Evolutionary conservation across 1,140 invertebrate genomes (phyloP), one percentile per base, ranked within the genome.

Genomic region (Aphaenogaster ashmeadi): DNA sequence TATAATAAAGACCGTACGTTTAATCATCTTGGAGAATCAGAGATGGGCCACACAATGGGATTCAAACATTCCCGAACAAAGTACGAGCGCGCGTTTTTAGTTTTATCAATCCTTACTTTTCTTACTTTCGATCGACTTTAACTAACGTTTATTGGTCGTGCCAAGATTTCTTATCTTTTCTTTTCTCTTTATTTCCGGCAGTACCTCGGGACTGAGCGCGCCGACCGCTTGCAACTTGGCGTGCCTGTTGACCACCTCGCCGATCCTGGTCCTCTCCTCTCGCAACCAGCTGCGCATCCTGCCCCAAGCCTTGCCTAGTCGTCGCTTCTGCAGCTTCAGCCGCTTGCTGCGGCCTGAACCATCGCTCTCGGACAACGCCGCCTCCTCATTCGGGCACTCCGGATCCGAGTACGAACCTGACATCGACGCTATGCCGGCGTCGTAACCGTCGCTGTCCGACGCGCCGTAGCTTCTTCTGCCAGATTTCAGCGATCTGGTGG

Each of bases 271-370:
- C 18, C 93, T 93, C 87, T 96, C 96, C 66, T 96, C 96, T 41
- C 95, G 94, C 75, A 96, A 74, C 96, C 96, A 96, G 75, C 93
- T 94, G 69, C 96, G 95, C 93, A 96, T 95, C 67, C 94, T 95
- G 11, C 94, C 93, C 96, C 96, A 96, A 27, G 96, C 96, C 44
- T 96, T 95, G 8, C 95, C 93, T 0, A 96, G 71, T 27, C 95
- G 95, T 58, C 95, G 95, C 87, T 95, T 95, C 67, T 96, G 95
- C 47, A 94, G 91, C 80, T 90, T 94, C 11, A 94, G n/a, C n/a
- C 86, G 86, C 50, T 84, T 69, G 36, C 75, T 58, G 21, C 69
- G 36, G 41, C 3, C 27, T n/a, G 74, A 69, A 9, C 9, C 58
- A 9, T 44, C 50, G 13, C 72, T 75, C 69, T 50, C 27, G 88